Base-by-base conservation (phyloP, 2,113 vertebrate genomes). In the Oryzias woworae region DNA sequence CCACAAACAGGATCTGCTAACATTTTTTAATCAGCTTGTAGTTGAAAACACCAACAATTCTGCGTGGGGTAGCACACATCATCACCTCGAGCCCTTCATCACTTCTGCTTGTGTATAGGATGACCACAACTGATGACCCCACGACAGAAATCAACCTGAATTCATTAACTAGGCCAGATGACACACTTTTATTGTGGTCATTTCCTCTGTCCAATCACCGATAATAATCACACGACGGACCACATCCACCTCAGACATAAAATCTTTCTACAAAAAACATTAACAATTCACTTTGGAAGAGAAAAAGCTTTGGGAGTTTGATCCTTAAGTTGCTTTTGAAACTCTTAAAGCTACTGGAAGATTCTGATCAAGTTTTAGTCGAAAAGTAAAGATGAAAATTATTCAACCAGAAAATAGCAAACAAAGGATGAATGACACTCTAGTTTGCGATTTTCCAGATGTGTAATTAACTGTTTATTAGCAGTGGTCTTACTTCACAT, bases 351-450 rank as follows among this genome's bases (percentile, higher is more conserved):
- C 70, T 74, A 62, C 54, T 78, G 71, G 80, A 85, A 81, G 71
- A 83, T 90, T 90, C 88, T 90, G 91, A 90, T 90, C 85, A 87
- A 90, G 89, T 80, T 88, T 91, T 90, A 91, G 84, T 78, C 86
- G 59, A 83, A 87, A 85, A 4, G 88, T 90, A 88, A 89, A 87
- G 83, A 85, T 76, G 71, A 53, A 60, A 50, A 57, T 77, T 48
- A 77, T 73, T 76, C 86, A 87, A 87, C 89, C 86, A 87, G 28
- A 87, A 79, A 65, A 70, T 31, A 67, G 62, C 77, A 84, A 82
- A 84, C 66, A 83, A 81, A 82, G 64, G 57, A 50, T 60, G 64
- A 61, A 78, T 69, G 53, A 45, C 63, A 73, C 52, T 73, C 71
- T 58, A 26, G 69, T 62, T 66, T 48, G 66, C 75, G 61, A 80